Base-by-base conservation (phyloP, 2,888 invertebrate species). In the Apocheima hispidaria region DNA sequence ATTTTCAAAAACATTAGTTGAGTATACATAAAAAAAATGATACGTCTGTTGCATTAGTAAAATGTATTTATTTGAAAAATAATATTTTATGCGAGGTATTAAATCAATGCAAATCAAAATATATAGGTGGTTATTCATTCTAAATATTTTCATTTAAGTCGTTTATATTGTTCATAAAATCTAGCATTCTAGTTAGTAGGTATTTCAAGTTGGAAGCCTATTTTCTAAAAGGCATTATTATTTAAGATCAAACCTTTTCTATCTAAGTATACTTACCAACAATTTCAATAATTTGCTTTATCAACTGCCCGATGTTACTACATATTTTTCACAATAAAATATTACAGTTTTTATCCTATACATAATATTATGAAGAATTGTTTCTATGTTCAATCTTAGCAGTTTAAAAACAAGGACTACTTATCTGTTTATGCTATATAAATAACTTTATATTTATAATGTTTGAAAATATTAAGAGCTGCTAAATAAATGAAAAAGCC, bases 121-220 rank as follows among this genome's bases (percentile, higher is more conserved):
- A 2, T 0, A 43, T 7, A 23, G 4, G 20, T 23, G 5, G 5
- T 35, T 35, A 5, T 35, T 5, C n/a, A n/a, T n/a, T 35, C 35
- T 35, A 10, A 30, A 30, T 30, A 12, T 30, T 10, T 30, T 10
- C 3, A 30, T 30, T n/a, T n/a, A 33, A 12, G 9, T 26, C 7
- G 26, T n/a, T 41, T 64, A 62, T 54, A 62, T 69, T 68, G 57
- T 70, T 70, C 43, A 48, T 61, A 60, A 62, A 60, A 43, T 71
- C 75, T 75, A 78, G 74, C 75, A 63, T 64, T 67, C 73, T 75
- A 75, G 52, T 57, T 64, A 60, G 59, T n/a, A n/a, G n/a, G n/a
- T 68, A 63, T 54, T 40, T 58, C 56, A 59, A 61, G 9, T 54
- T 66, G 59, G 68, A 68, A 63, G 70, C 68, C 72, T 72, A 70